These are phyloP conservation scores for Odontamblyopus lacepedii DNA, from an alignment of 2,797 vertebrate genomes.

Conservation along the genomic window DNA sequence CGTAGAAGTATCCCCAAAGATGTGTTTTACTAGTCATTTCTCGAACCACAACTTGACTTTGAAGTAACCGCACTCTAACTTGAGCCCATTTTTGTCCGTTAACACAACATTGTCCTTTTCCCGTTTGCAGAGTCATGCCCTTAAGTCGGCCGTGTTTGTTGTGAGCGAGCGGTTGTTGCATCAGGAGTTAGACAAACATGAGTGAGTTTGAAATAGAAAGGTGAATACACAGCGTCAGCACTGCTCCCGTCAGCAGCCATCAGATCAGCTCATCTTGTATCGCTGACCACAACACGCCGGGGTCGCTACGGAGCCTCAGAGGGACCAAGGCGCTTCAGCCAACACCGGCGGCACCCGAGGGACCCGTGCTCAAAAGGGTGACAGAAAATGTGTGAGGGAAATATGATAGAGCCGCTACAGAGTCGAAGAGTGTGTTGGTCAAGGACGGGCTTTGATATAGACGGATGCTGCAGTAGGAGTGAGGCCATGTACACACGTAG, in stretches of 20 bases:
- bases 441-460: conserved; percentile 46
- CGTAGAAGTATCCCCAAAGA: no score
- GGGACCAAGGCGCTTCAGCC: background rate
- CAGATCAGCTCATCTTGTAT: conserved; percentile 50
- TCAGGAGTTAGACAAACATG: conserved; percentile 26
- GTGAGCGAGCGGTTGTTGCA: conserved; percentile 12
- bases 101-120: background rate
- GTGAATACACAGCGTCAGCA: conserved; percentile 56
- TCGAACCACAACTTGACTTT: no score
- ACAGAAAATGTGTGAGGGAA: background rate
- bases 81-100: no score
- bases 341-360: conserved; percentile 10
- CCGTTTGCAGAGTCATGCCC: background rate
- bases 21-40: no score
- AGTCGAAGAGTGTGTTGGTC: conserved; percentile 26
- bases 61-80: no score
- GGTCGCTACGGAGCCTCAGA: background rate
- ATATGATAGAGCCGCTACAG: conserved; percentile 12
- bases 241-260: conserved; percentile 45
- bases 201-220: conserved; percentile 33
- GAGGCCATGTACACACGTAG: no score
- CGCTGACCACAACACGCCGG: conserved; percentile 13
- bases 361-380: background rate
- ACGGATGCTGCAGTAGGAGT: conserved; percentile 21
- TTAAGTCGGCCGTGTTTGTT: background rate